These are phyloP conservation scores for Campoplex nolae DNA, from an alignment of 2,888 invertebrate genomes.

Conservation along the genomic window DNA sequence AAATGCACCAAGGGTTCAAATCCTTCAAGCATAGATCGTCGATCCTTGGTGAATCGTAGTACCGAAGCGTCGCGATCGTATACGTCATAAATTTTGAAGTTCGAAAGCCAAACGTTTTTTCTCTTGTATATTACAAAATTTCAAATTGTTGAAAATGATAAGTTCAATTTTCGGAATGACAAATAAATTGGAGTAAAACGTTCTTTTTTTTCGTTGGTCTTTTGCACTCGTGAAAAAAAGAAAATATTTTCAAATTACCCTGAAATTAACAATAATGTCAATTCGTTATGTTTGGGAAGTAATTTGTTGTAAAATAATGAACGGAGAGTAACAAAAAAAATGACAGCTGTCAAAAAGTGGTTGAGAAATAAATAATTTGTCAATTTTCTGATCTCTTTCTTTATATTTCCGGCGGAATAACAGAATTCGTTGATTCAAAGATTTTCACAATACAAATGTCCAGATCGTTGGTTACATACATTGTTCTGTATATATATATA, in stretches of 20 bases:
- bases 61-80: conserved; percentile 4
- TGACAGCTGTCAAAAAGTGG: background rate
- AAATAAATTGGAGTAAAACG: conserved; percentile 13
- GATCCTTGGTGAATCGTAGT: conserved; percentile 23
- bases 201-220: background rate
- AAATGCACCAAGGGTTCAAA: conserved; percentile 42
- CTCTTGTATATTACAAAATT: conserved; percentile 10
- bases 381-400: background rate
- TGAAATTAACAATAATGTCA: background rate
- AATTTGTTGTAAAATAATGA: background rate
- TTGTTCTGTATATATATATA: conserved; percentile 23
- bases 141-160: conserved; percentile 6
- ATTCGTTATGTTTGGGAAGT: background rate
- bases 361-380: no score
- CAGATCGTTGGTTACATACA: background rate
- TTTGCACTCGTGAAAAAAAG: background rate
- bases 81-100: conserved; percentile 32
- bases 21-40: conserved; percentile 25
- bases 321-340: background rate
- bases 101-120: background rate
- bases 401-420: background rate
- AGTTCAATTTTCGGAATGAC: background rate
- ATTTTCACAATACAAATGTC: background rate
- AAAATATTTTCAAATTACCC: background rate
- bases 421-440: background rate